Percentiles rank a stretch among this genome's conserved stretches.
Evolutionary conservation across 2,113 vertebrate species (phyloP).

Genomic region (Cryptotis parvus): DNA sequence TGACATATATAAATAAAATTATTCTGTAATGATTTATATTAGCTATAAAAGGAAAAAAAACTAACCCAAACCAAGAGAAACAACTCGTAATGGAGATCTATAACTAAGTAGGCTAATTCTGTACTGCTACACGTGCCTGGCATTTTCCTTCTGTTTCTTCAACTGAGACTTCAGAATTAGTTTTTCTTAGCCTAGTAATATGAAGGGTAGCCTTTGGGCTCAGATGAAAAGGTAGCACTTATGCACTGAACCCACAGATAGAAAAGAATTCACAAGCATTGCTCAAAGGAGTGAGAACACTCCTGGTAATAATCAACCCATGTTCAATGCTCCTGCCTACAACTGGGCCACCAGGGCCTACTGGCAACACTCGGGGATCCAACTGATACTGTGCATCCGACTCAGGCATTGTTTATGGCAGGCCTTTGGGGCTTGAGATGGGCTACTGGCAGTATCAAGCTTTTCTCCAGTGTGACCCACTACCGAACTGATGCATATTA

Average conservation of each 20-base stretch:
- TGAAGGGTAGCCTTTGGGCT: not conserved
- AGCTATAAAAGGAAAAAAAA: slow-evolving; percentile 11
- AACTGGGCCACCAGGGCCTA: too few relatives aligned
- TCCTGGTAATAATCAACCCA: too few relatives aligned
- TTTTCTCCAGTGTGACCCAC: slow-evolving; percentile 5
- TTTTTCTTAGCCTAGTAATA: not conserved
- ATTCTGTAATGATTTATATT: slow-evolving; percentile 2
- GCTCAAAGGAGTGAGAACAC: too few relatives aligned
- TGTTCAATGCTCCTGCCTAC: too few relatives aligned
- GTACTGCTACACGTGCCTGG: not conserved
- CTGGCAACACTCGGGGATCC: too few relatives aligned
- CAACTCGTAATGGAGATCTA: not conserved
- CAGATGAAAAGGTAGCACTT: not conserved
- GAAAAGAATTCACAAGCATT: not conserved
- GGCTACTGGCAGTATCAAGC: not conserved
- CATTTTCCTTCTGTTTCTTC: not conserved
- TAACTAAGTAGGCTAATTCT: not conserved
- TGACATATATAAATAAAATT: slow-evolving; percentile 1
- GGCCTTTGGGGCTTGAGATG: not conserved
- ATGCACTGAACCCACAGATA: not conserved
- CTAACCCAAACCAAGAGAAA: not conserved
- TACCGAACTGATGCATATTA: too few relatives aligned
- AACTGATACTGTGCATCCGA: too few relatives aligned
- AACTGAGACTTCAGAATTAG: slow-evolving; percentile 5
- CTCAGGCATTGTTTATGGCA: too few relatives aligned